Percentiles rank a stretch among this genome's conserved stretches.
phyloP scores from a whole-genome alignment of 2,888 invertebrate genomes.

The Chrysolina americana region DNA sequence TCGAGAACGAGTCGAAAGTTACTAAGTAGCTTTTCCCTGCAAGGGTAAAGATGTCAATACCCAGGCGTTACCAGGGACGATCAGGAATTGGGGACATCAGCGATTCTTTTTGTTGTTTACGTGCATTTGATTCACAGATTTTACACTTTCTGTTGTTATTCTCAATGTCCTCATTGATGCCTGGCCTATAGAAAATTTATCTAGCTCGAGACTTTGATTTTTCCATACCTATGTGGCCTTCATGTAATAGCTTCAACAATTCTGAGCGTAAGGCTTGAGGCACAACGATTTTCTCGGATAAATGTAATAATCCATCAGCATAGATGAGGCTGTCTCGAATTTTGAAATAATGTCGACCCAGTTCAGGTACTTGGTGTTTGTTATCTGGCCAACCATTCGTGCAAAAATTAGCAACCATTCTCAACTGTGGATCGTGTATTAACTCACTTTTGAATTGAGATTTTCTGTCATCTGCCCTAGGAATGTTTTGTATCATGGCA shows the following conservation, averaged over 20 bases:
- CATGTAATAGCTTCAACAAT: neutral
- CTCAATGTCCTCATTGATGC: neutral
- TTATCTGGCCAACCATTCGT: too few relatives aligned
- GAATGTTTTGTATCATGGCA: too few relatives aligned
- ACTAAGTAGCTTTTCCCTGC: conserved; percentile 38
- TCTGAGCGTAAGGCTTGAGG: neutral
- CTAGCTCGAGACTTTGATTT: neutral
- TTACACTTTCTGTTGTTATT: conserved; percentile 23
- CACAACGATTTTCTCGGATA: too few relatives aligned
- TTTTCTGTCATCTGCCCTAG: too few relatives aligned
- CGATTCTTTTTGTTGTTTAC: conserved; percentile 37
- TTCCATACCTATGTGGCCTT: neutral
- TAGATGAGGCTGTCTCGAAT: too few relatives aligned
- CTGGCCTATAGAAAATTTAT: conserved; percentile 3
- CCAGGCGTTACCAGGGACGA: conserved; percentile 41
- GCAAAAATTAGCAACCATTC: too few relatives aligned
- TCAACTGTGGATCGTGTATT: too few relatives aligned
- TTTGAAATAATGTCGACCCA: too few relatives aligned
- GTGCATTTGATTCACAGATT: conserved; percentile 12
- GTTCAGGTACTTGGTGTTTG: too few relatives aligned
- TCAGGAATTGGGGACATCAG: conserved; percentile 28
- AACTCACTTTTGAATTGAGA: too few relatives aligned
- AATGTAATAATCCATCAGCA: too few relatives aligned
- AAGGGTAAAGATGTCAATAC: conserved; percentile 42
- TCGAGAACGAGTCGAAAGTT: conserved; percentile 40